Percentiles rank a stretch among this genome's conserved stretches.
Evolutionary conservation across 2,888 invertebrate species (phyloP).

Genomic region (Acronicta psi): DNA sequence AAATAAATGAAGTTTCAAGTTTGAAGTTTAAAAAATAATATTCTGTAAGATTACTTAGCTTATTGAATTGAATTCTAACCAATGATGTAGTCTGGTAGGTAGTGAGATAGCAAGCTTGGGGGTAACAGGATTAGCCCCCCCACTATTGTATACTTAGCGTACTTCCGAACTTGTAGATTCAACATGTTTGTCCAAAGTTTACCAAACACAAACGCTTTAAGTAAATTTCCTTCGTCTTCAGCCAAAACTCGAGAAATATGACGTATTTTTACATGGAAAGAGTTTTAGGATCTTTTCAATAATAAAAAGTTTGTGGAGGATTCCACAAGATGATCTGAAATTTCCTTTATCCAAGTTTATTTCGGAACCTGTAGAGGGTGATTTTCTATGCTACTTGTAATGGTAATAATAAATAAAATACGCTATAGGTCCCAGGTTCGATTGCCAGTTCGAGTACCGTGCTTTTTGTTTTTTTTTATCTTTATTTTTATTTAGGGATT

Average conservation of each 20-base stretch:
- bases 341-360: constrained; percentile 12
- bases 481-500: no score
- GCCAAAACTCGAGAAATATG: constrained; percentile 30
- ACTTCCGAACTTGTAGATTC: constrained; percentile 28
- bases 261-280: constrained; percentile 39
- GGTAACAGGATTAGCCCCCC: constrained; percentile 28
- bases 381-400: not conserved
- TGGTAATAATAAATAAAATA: no score
- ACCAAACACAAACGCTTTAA: constrained; percentile 16
- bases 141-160: constrained; percentile 28
- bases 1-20: no score
- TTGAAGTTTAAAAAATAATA: no score
- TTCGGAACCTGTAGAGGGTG: not conserved
- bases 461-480: no score
- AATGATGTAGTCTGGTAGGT: constrained; percentile 9
- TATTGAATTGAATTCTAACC: not conserved
- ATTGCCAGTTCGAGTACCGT: no score
- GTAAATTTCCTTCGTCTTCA: constrained; percentile 22
- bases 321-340: constrained; percentile 1
- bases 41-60: no score
- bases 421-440: no score
- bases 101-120: constrained; percentile 1
- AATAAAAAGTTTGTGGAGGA: constrained; percentile 26
- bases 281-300: constrained; percentile 21
- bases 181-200: constrained; percentile 48